A percentile compares a stretch with the other conserved stretches of the same genome.
phyloP scores from a whole-genome alignment of 2,888 invertebrate species.

The Agrochola litura region DNA sequence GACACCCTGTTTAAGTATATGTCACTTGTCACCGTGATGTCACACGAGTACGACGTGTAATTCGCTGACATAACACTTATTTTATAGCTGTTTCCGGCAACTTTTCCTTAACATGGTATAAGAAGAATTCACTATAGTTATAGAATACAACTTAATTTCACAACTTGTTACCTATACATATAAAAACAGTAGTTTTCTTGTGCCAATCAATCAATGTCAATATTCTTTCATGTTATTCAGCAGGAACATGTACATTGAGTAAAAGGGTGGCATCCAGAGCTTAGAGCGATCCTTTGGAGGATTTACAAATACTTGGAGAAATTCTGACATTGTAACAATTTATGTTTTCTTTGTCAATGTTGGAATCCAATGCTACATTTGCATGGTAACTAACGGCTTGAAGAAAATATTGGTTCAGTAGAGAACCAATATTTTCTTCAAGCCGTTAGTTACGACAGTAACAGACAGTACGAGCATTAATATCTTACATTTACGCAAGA shows the following conservation, averaged over 20 bases:
- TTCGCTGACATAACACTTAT: conserved; percentile 14
- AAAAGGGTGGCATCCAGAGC: conserved; percentile 4
- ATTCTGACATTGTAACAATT: not conserved
- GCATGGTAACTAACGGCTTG: not conserved
- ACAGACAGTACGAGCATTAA: too few relatives aligned
- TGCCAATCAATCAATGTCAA: conserved; percentile 24
- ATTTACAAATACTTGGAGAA: conserved; percentile 7
- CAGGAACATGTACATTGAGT: not conserved
- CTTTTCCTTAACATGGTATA: conserved; percentile 2
- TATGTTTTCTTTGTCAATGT: not conserved
- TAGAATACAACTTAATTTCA: not conserved
- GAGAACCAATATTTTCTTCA: too few relatives aligned
- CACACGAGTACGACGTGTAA: conserved; percentile 30
- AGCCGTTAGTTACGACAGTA: too few relatives aligned
- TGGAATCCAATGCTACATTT: not conserved
- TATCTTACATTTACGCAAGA: too few relatives aligned
- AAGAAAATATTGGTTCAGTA: not conserved
- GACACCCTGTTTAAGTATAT: conserved; percentile 20
- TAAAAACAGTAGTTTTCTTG: not conserved
- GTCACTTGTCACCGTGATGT: conserved; percentile 44
- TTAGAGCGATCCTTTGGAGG: not conserved
- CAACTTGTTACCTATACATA: not conserved
- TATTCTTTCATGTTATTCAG: conserved; percentile 10
- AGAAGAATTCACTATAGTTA: not conserved
- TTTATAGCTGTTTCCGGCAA: conserved; percentile 2